Evolutionary conservation across 1,140 invertebrate species (phyloP).

Genomic region (Diorhabda carinulata): DNA sequence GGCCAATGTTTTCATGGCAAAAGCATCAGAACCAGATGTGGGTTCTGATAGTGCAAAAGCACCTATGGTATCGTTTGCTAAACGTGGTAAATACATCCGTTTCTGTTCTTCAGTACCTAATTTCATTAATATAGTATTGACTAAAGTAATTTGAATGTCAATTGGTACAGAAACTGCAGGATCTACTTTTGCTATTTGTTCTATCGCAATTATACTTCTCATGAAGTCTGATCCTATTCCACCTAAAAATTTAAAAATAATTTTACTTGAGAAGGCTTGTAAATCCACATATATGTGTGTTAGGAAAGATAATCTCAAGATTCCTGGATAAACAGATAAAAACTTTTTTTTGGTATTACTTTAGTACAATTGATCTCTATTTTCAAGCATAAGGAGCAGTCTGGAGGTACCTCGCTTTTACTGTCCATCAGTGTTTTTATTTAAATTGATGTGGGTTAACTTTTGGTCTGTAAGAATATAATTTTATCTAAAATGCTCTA

Average conservation of each 20-base stretch:
- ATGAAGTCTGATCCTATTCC: constrained; percentile 86
- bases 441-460: too few species aligned
- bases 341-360: too few species aligned
- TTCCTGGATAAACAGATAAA: too few species aligned
- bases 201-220: constrained; percentile 81
- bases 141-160: constrained; percentile 92
- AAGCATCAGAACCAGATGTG: constrained; percentile 83
- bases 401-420: too few species aligned
- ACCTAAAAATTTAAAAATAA: constrained; percentile 46
- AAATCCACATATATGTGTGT: too few species aligned
- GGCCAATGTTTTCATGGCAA: constrained; percentile 83
- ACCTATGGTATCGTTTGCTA: constrained; percentile 75
- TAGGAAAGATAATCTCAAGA: too few species aligned
- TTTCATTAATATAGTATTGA: constrained; percentile 82
- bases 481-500: not conserved
- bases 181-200: constrained; percentile 92
- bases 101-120: constrained; percentile 80
- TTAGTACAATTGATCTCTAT: too few species aligned
- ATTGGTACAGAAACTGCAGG: constrained; percentile 79
- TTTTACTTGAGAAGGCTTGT: too few species aligned
- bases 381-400: too few species aligned
- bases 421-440: too few species aligned
- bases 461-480: too few species aligned
- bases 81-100: constrained; percentile 78
- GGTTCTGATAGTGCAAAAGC: constrained; percentile 92